Evolutionary conservation across 2,888 invertebrate genomes (phyloP).

Genomic region (Steinernema hermaphroditum): DNA sequence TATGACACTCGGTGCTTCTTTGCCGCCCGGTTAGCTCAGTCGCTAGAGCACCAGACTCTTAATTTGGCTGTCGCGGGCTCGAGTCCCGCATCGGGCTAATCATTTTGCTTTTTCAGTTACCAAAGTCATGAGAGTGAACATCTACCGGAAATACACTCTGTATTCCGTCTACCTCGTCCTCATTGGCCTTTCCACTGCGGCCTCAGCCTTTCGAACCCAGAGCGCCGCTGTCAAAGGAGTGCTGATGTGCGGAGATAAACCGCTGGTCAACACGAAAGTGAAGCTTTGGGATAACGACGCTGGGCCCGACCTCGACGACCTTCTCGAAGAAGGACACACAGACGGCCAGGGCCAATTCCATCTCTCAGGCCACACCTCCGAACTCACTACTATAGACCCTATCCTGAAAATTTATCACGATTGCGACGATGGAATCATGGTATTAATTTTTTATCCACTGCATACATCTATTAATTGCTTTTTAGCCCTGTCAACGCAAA

Average conservation of each 20-base stretch:
- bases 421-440: slow-evolving; percentile 39
- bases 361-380: slow-evolving; percentile 28
- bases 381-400: slow-evolving; percentile 34
- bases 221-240: slow-evolving; percentile 54
- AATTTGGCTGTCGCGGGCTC: too few species aligned
- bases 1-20: too few species aligned
- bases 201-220: slow-evolving; percentile 46
- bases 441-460: too few species aligned
- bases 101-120: too few species aligned
- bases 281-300: slow-evolving; percentile 60
- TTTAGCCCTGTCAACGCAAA: slow-evolving; percentile 41
- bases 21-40: too few species aligned
- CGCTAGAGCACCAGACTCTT: too few species aligned
- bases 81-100: too few species aligned
- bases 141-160: not conserved
- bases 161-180: slow-evolving; percentile 23
- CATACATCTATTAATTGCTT: too few species aligned
- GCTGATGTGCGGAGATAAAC: slow-evolving; percentile 55
- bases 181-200: not conserved
- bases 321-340: slow-evolving; percentile 55
- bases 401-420: slow-evolving; percentile 35
- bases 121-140: not conserved
- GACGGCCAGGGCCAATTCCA: slow-evolving; percentile 56
- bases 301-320: slow-evolving; percentile 59
- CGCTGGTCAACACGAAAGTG: slow-evolving; percentile 52